These are phyloP conservation scores for Orchesellides sinensis DNA, from an alignment of 2,888 invertebrate species.

Conservation along the genomic window DNA sequence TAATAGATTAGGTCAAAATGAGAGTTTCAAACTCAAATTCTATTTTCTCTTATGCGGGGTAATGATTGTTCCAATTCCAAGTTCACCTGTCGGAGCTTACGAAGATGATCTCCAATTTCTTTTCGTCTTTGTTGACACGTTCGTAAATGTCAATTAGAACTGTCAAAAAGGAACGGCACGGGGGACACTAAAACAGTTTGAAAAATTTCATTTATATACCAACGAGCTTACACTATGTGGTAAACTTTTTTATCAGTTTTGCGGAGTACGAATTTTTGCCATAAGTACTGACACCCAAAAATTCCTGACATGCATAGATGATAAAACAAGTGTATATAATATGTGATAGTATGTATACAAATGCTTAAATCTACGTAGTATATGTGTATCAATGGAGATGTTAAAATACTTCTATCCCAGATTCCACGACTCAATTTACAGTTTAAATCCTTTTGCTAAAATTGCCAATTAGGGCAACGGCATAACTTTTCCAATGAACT, in stretches of 20 bases:
- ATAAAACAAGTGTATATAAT: no score
- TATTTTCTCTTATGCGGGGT: neutral
- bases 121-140: constrained; percentile 83
- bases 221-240: neutral
- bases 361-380: neutral
- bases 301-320: neutral
- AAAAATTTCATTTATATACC: neutral
- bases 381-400: neutral
- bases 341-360: no score
- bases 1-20: neutral
- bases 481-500: no score
- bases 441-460: no score
- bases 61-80: no score
- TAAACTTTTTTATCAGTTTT: neutral
- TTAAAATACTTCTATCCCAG: neutral
- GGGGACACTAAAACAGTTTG: constrained; percentile 85
- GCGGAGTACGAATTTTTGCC: neutral
- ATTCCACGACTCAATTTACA: neutral
- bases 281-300: neutral
- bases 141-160: constrained; percentile 86
- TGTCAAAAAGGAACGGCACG: constrained; percentile 90
- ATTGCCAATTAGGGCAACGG: no score
- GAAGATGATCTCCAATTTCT: constrained; percentile 88
- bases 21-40: neutral
- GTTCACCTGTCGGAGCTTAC: constrained; percentile 89